Percentiles rank a stretch among this genome's conserved stretches.
phyloP scores from a whole-genome alignment of 2,888 invertebrate genomes.

The Agrochola litura region DNA sequence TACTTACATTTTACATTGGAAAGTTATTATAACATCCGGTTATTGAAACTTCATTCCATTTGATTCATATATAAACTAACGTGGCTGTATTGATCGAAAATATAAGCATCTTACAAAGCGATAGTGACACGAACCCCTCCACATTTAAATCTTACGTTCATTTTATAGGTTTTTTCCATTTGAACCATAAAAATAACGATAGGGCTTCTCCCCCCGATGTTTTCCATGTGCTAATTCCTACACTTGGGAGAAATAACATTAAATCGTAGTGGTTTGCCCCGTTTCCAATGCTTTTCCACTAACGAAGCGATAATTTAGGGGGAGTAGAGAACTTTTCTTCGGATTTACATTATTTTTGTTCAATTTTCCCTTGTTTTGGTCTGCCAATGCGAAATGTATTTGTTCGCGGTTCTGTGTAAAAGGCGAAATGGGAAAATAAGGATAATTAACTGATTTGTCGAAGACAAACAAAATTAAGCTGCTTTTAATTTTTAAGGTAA shows the following conservation, averaged over 20 bases:
- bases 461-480: neutral
- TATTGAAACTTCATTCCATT: neutral
- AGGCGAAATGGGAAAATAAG: slow-evolving; percentile 26
- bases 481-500: slow-evolving; percentile 22
- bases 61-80: neutral
- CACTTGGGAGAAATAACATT: slow-evolving; percentile 88
- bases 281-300: slow-evolving; percentile 80
- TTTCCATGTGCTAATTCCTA: slow-evolving; percentile 86
- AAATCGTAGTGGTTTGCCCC: slow-evolving; percentile 77
- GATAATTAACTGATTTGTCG: slow-evolving; percentile 14
- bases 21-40: neutral
- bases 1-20: neutral
- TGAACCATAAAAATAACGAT: slow-evolving; percentile 64
- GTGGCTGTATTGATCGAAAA: neutral
- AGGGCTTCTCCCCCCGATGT: slow-evolving; percentile 74
- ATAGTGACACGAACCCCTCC: slow-evolving; percentile 38
- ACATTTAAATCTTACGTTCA: slow-evolving; percentile 52
- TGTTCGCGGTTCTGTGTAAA: slow-evolving; percentile 24
- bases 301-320: slow-evolving; percentile 86
- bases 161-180: slow-evolving; percentile 64
- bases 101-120: slow-evolving; percentile 13
- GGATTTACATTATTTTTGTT: slow-evolving; percentile 67
- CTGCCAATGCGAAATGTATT: slow-evolving; percentile 26
- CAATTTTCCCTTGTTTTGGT: slow-evolving; percentile 57
- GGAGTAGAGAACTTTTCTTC: slow-evolving; percentile 73